A percentile compares a stretch with the other conserved stretches of the same genome.
Evolutionary conservation across 2,797 vertebrate genomes (phyloP).

Genomic region (Bradypodion ventrale): DNA sequence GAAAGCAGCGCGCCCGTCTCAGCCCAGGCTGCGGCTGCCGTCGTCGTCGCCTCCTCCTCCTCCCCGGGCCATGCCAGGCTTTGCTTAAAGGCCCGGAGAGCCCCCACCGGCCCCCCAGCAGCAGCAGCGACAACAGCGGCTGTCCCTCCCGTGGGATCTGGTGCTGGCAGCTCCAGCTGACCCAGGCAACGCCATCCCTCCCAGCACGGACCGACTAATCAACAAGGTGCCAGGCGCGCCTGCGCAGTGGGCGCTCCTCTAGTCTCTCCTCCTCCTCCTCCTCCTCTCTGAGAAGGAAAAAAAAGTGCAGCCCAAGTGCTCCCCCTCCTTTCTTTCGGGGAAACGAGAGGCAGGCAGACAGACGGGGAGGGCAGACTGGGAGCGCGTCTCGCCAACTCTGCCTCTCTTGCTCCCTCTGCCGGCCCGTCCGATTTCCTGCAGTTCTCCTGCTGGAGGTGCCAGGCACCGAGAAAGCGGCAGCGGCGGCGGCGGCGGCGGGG

Average conservation of each 20-base stretch:
- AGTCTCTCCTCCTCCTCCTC: slow-evolving; percentile 65
- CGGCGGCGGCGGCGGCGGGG: too few species aligned
- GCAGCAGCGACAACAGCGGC: slow-evolving; percentile 67
- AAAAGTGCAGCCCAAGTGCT: slow-evolving; percentile 42
- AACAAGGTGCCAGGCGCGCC: slow-evolving; percentile 77
- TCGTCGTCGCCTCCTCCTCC: slow-evolving; percentile 40
- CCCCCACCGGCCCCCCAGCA: slow-evolving; percentile 50
- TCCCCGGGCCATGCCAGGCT: slow-evolving; percentile 38
- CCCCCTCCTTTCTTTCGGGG: neutral
- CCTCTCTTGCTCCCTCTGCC: slow-evolving; percentile 73
- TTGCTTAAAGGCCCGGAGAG: slow-evolving; percentile 35
- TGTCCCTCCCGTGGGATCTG: slow-evolving; percentile 52
- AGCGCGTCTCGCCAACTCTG: slow-evolving; percentile 27
- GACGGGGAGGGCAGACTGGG: too few species aligned
- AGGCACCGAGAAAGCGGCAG: too few species aligned
- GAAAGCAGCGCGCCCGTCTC: slow-evolving; percentile 43
- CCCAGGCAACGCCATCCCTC: slow-evolving; percentile 78
- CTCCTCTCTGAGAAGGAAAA: slow-evolving; percentile 63
- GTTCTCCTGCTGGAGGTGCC: too few species aligned
- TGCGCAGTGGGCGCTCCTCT: slow-evolving; percentile 74
- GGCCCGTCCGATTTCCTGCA: slow-evolving; percentile 64
- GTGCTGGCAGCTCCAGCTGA: slow-evolving; percentile 62
- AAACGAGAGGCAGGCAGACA: neutral
- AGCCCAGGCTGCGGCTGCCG: slow-evolving; percentile 49
- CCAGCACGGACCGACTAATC: slow-evolving; percentile 76